Conservation (phyloP, 2,113 vertebrate species). For the Sinocyclocheilus anophthalmus region DNA sequence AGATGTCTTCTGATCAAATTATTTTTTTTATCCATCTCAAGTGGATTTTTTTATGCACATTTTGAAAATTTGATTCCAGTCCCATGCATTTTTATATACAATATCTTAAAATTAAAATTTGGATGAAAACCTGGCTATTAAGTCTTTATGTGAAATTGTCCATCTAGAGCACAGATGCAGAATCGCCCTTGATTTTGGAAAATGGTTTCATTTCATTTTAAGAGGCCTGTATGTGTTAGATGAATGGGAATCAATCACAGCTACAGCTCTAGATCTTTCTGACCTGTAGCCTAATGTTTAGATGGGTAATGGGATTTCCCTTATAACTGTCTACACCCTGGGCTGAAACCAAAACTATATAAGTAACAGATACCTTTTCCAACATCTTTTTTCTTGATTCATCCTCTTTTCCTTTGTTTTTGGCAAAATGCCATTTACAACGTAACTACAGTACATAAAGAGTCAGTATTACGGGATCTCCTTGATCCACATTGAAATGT, state of each 20-base stretch:
- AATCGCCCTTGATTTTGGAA: neutral
- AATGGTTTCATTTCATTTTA: neutral
- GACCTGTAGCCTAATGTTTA: conserved; percentile 24
- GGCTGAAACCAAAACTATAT: conserved; percentile 18
- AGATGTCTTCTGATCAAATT: neutral
- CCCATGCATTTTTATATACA: neutral
- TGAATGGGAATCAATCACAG: neutral
- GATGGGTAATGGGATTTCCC: conserved; percentile 32
- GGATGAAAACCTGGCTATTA: neutral
- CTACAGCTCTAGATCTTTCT: conserved; percentile 14
- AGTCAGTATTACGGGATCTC: neutral
- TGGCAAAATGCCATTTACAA: neutral
- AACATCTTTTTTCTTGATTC: neutral
- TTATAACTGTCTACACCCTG: neutral
- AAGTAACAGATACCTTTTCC: neutral
- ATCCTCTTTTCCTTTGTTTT: neutral
- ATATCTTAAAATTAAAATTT: neutral
- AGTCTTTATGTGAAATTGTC: neutral
- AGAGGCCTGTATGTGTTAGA: conserved; percentile 34
- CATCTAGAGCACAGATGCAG: neutral
- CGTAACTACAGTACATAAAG: neutral
- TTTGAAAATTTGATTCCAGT: neutral
- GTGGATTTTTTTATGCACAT: neutral
- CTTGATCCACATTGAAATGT: neutral
- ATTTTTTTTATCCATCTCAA: neutral